Evolutionary conservation across 2,113 vertebrate species (phyloP).

Genomic region (Crypturellus undulatus): DNA sequence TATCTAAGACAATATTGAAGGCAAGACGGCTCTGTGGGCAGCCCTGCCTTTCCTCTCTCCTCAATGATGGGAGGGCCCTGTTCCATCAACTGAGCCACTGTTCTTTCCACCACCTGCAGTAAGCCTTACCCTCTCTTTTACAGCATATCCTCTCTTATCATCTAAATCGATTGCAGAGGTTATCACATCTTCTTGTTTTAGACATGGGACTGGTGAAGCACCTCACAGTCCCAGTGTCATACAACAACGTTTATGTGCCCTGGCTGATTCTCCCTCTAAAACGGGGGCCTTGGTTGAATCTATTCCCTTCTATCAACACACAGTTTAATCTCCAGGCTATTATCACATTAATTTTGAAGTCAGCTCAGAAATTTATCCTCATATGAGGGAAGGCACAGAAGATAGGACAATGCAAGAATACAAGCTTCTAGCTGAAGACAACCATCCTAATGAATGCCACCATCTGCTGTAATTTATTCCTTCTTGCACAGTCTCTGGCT

Average conservation of each 20-base stretch:
- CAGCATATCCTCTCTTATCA: neutral
- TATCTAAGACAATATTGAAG: neutral
- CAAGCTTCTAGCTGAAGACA: neutral
- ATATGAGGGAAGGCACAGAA: neutral
- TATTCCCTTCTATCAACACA: neutral
- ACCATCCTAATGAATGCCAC: neutral
- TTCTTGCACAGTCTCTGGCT: neutral
- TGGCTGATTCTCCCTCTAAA: neutral
- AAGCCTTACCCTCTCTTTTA: neutral
- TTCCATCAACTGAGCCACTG: neutral
- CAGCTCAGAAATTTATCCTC: neutral
- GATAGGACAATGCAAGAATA: neutral
- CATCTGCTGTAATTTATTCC: too few relatives aligned
- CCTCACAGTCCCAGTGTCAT: neutral
- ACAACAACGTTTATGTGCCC: neutral
- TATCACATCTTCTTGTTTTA: neutral
- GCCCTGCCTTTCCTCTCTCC: neutral
- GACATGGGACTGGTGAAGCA: neutral
- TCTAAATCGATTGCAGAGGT: neutral
- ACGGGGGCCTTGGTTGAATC: neutral
- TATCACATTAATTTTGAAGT: neutral
- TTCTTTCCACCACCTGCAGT: neutral
- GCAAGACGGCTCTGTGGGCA: neutral
- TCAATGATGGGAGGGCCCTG: neutral
- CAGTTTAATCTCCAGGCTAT: neutral